Conservation (phyloP, 2,888 invertebrate species). For the Phalera bucephala region DNA sequence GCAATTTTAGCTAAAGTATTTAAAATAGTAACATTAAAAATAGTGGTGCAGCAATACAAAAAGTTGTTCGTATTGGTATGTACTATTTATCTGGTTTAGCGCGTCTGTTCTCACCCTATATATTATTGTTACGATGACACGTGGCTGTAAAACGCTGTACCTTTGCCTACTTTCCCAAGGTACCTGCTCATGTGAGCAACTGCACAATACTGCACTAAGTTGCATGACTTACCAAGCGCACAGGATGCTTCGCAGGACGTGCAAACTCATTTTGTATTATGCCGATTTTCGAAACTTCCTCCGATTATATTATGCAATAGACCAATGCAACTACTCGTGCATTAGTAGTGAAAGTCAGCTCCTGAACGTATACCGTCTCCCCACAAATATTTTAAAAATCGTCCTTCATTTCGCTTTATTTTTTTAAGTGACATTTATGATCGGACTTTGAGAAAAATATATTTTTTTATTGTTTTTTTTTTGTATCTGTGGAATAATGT, state of each 20-base stretch:
- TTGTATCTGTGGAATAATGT: constrained; percentile 41
- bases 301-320: constrained; percentile 43
- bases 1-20: no score
- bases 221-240: constrained; percentile 30
- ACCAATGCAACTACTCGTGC: constrained; percentile 19
- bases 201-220: constrained; percentile 3
- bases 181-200: no score
- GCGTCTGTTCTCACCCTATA: no score
- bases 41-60: no score
- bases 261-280: constrained; percentile 33
- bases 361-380: constrained; percentile 23
- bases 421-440: constrained; percentile 39
- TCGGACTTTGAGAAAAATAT: constrained; percentile 20
- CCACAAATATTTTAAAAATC: constrained; percentile 9
- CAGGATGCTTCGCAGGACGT: constrained; percentile 58
- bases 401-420: constrained; percentile 34
- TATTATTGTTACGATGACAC: no score
- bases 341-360: constrained; percentile 51
- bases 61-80: no score
- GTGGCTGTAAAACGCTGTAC: no score
- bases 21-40: no score
- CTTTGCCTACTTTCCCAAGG: no score
- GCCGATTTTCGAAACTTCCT: constrained; percentile 66
- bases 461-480: constrained; percentile 2
- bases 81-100: no score